phyloP scores from a whole-genome alignment of 2,797 vertebrate species.

The Cygnus olor region DNA sequence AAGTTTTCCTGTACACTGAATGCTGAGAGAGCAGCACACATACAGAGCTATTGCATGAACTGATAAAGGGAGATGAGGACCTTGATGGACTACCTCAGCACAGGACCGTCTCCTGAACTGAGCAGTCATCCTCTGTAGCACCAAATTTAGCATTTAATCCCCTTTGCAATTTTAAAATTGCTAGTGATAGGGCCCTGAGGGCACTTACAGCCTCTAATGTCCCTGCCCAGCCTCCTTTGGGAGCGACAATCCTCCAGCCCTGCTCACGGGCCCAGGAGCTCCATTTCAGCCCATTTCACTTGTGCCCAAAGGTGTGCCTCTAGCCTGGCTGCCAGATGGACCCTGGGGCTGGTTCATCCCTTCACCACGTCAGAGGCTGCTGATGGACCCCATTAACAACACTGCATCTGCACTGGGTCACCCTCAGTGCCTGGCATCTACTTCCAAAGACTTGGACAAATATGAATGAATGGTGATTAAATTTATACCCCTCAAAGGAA shows the following conservation, averaged over 20 bases:
- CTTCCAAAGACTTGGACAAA: background rate
- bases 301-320: no score
- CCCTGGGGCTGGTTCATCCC: background rate
- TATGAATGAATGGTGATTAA: background rate
- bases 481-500: background rate
- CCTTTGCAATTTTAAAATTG: background rate
- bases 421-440: rapidly evolving
- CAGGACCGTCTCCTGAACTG: background rate
- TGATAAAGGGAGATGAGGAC: background rate
- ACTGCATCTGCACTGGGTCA: background rate
- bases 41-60: background rate
- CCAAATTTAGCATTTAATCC: background rate
- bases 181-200: background rate
- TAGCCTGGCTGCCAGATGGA: background rate
- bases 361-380: background rate
- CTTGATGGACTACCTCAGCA: background rate
- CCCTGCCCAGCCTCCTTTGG: background rate
- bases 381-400: background rate
- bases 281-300: background rate
- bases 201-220: background rate
- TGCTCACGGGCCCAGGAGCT: background rate
- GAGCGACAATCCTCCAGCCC: background rate
- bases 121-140: background rate
- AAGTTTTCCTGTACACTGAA: background rate
- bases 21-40: background rate